Percentiles rank a stretch among this genome's conserved stretches.
Conservation (phyloP, 64 coral and sea anemone species). For the Stylophora pistillata region DNA sequence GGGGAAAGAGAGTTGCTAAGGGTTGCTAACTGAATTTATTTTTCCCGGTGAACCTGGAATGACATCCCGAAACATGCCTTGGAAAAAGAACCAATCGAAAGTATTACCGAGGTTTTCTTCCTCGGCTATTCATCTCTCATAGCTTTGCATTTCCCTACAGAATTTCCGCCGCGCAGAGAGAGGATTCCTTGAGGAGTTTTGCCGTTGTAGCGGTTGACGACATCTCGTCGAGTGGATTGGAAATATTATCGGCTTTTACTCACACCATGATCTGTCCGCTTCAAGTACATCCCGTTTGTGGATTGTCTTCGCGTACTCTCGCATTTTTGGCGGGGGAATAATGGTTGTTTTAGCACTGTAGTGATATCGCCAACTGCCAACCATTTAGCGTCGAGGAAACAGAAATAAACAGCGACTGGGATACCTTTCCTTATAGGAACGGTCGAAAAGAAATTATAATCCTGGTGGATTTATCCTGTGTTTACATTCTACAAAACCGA, state of each 20-base stretch:
- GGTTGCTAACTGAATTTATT: neutral
- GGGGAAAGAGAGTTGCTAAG: constrained; percentile 30
- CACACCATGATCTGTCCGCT: neutral
- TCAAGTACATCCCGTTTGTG: constrained; percentile 5
- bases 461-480: neutral
- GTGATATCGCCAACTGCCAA: neutral
- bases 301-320: constrained; percentile 4
- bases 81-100: neutral
- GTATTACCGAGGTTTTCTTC: neutral
- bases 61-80: constrained; percentile 6
- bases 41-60: constrained; percentile 40
- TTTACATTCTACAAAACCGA: neutral
- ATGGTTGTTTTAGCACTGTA: neutral
- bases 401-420: neutral
- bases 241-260: neutral
- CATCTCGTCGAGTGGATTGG: neutral
- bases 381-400: neutral
- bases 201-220: neutral
- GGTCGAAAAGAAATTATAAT: neutral
- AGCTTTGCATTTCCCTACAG: neutral
- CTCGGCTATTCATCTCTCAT: neutral
- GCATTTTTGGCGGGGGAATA: neutral
- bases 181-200: neutral
- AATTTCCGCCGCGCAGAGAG: neutral
- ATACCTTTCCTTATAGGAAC: neutral